Conservation (phyloP, 1,140 invertebrate genomes). For the Trichonephila clavata region DNA sequence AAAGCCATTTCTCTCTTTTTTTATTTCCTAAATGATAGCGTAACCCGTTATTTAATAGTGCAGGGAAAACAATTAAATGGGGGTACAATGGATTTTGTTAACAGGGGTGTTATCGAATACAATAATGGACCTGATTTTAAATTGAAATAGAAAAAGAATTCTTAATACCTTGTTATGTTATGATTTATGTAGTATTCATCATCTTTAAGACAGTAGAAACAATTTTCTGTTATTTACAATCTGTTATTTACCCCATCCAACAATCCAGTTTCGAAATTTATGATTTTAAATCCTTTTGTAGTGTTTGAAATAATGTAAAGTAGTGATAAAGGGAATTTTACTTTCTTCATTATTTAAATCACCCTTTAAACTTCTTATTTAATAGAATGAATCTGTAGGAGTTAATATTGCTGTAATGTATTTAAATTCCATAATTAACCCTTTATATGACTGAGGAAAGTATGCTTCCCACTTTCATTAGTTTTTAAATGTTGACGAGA, state of each 20-base stretch:
- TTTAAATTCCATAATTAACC: too few species aligned
- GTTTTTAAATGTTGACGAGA: too few species aligned
- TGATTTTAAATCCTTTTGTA: background rate
- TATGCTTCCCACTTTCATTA: too few species aligned
- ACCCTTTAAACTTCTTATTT: too few species aligned
- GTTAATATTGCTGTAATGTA: too few species aligned
- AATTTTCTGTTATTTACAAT: background rate
- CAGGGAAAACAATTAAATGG: slow-evolving; percentile 4
- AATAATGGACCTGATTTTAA: background rate
- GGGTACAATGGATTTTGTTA: slow-evolving; percentile 23
- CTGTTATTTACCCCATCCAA: background rate
- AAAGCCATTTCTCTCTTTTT: background rate
- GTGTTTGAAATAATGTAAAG: background rate
- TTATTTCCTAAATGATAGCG: background rate
- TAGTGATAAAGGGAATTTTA: background rate
- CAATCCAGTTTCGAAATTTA: background rate
- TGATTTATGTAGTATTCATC: slow-evolving; percentile 11
- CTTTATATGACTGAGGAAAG: too few species aligned
- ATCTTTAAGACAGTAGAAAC: background rate
- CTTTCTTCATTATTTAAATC: background rate
- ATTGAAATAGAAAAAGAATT: background rate
- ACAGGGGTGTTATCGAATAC: background rate
- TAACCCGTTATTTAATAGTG: background rate
- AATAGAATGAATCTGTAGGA: too few species aligned
- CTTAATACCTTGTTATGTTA: background rate